Evolutionary conservation across 2,888 invertebrate genomes (phyloP).

Genomic region (Elysia crispata): DNA sequence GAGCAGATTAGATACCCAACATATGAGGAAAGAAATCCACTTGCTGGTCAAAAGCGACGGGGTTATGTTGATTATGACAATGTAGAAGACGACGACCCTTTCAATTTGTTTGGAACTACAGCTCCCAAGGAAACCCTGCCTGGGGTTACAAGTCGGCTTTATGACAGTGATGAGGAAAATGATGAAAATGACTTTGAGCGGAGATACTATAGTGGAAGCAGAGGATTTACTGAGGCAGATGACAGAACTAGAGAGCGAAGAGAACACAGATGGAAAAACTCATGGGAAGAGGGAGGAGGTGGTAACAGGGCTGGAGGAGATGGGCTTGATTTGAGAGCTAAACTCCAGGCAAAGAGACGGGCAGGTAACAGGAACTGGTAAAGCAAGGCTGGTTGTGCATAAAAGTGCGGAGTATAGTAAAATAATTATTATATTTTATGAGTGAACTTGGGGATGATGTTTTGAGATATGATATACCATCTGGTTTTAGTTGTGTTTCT

Average conservation of each 20-base stretch:
- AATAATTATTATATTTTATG: too few relatives aligned
- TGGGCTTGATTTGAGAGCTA: slow-evolving; percentile 34
- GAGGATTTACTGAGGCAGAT: not conserved
- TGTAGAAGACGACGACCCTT: slow-evolving; percentile 48
- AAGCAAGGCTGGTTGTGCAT: too few relatives aligned
- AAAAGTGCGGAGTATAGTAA: too few relatives aligned
- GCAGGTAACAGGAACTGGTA: slow-evolving; percentile 36
- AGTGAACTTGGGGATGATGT: too few relatives aligned
- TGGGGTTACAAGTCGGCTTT: too few relatives aligned
- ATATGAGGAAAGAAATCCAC: not conserved
- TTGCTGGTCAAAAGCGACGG: not conserved
- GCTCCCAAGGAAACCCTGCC: slow-evolving; percentile 83
- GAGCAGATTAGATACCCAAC: not conserved
- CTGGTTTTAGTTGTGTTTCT: too few relatives aligned
- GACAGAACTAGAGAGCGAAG: not conserved
- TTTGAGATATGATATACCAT: too few relatives aligned
- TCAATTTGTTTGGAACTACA: slow-evolving; percentile 45
- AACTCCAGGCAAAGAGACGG: slow-evolving; percentile 22
- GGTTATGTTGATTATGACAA: slow-evolving; percentile 46
- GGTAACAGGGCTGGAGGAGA: not conserved
- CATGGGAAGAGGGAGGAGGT: slow-evolving; percentile 6
- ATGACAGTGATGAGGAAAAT: slow-evolving; percentile 84
- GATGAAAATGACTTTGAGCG: slow-evolving; percentile 90
- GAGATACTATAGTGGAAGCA: not conserved
- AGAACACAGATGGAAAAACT: slow-evolving; percentile 10